Base-by-base conservation (phyloP, 2,113 vertebrate genomes). In the Cariama cristata region DNA sequence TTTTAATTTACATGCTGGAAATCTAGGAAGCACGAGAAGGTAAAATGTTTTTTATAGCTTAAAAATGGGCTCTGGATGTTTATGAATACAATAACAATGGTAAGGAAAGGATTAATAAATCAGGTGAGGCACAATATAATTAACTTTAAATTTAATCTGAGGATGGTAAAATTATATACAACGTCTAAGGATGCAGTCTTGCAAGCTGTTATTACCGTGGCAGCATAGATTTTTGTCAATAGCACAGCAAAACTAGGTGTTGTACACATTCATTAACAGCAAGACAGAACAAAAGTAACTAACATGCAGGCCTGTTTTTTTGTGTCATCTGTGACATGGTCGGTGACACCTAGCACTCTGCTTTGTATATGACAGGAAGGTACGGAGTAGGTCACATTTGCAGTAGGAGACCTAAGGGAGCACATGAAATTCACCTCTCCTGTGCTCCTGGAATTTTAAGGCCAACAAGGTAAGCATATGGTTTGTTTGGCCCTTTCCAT, bases 1-100 rank as follows among this genome's bases (percentile, higher is more conserved):
- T 97, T 94, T 90, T 93, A 94, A 93, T 95, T 96, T 91, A 90
- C 49, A 79, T 59, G 47, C 68, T 90, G 53, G 64, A 94, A 94
- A 75, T 87, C 47, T 71, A 69, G 64, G 22, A 38, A 88, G 8
- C 33, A 68, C 32, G 86, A 80, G 32, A 35, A 83, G 7, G 44
- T 76, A 91, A 92, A 85, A 91, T 4, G 3, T 2, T 50, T 93
- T 93, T 91, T 85, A 58, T 60, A 64, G 38, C 27, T 93, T 62
- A 90, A 45, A 96, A 92, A 77, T 63, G 33, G 47, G 11, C n/a
- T 64, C 71, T 68, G 64, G 21, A 45, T 81, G 22, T 88, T 92
- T 86, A n/a, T 91, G n/a, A 83, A 26, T 73, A 60, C 28, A 92
- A 38, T 13, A 63, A 26, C 49, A 75, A 79, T 28, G 18, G 10